Evolutionary conservation across 2,113 vertebrate species (phyloP), one percentile per base, ranked within the genome.

Genomic region (Brachyhypopomus gauderio): DNA sequence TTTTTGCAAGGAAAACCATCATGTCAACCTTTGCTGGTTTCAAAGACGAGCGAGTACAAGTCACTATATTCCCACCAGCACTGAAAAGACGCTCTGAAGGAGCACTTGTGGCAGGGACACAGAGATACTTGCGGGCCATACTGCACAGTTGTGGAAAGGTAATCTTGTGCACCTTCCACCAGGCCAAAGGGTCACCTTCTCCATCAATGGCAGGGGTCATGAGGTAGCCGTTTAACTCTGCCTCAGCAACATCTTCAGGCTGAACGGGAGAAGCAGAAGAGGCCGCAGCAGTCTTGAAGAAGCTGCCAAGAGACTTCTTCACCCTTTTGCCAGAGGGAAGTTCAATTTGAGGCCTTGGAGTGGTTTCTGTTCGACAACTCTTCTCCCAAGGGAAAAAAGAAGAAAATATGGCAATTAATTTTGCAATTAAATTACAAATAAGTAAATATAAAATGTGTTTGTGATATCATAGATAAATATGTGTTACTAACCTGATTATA

Each of bases 261-360:
- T 38, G 19, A 17, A 60, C 1, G 36, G 73, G 73, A 5, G 58
- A 60, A 60, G 73, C 3, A 22, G 73, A 12, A 75, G 55, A 60
- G 55, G 16, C 34, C 7, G 16, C 30, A 38, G 52, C 58, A 9
- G 16, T 78, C n/a, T 78, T 78, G 63, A 78, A 69, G 30, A 78
- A 30, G 25, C 75, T 78, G 45, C 75, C 62, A 30, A 64, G 38
- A 3, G 23, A 77, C 38, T 41, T 41, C 38, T 41, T 41, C 48
- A 25, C 19, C 16, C 55, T 74, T 30, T 27, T 4, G 1, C 12
- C 22, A 16, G 48, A 74, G 23, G 71, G 25, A n/a, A n/a, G 38
- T 56, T 14, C 25, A 25, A 23, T 30, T 73, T 73, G 71, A 56
- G 25, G 71, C 25, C 27, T 2, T 25, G 17, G 71, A 30, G 27